A percentile compares a stretch with the other conserved stretches of the same genome.
Conservation (phyloP, 1,140 invertebrate species). For the Frieseomelitta varia region DNA sequence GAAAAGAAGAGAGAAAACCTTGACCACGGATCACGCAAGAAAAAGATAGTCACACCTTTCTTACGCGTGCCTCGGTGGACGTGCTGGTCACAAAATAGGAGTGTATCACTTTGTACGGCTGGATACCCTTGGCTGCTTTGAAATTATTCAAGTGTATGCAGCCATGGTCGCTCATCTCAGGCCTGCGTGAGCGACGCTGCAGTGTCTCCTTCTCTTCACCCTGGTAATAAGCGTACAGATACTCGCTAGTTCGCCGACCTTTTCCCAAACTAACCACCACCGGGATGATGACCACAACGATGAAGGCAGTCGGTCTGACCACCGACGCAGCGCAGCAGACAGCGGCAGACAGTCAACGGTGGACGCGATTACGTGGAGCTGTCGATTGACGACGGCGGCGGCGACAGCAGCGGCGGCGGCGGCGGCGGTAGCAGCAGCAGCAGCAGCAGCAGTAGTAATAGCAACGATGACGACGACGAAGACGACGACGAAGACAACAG, state of each 20-base stretch:
- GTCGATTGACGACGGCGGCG: constrained; percentile 14
- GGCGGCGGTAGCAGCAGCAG: constrained; percentile 7
- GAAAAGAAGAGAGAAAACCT: constrained; percentile 16
- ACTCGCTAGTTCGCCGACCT: constrained; percentile 22
- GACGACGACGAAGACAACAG: constrained; percentile 26
- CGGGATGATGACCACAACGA: constrained; percentile 7
- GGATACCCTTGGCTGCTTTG: constrained; percentile 88
- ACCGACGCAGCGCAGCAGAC: constrained; percentile 7
- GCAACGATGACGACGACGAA: constrained; percentile 2
- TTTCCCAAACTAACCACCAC: constrained; percentile 9
- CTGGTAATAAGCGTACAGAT: constrained; percentile 19
- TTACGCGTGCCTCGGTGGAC: constrained; percentile 83
- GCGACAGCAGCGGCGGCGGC: background rate
- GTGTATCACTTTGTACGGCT: constrained; percentile 87
- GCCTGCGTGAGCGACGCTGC: constrained; percentile 61
- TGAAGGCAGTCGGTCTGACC: background rate
- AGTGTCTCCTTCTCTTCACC: constrained; percentile 37
- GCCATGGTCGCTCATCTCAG: constrained; percentile 87
- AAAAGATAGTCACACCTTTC: constrained; percentile 81
- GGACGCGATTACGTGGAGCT: constrained; percentile 36
- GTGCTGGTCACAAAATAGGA: constrained; percentile 85
- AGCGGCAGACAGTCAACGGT: constrained; percentile 17
- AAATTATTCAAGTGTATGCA: constrained; percentile 90
- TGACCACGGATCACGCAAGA: constrained; percentile 47
- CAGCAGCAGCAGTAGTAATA: too few relatives aligned